Evolutionary conservation across 2,113 vertebrate genomes (phyloP), one percentile per base, ranked within the genome.

Genomic region (Cyprinodon variegatus): DNA sequence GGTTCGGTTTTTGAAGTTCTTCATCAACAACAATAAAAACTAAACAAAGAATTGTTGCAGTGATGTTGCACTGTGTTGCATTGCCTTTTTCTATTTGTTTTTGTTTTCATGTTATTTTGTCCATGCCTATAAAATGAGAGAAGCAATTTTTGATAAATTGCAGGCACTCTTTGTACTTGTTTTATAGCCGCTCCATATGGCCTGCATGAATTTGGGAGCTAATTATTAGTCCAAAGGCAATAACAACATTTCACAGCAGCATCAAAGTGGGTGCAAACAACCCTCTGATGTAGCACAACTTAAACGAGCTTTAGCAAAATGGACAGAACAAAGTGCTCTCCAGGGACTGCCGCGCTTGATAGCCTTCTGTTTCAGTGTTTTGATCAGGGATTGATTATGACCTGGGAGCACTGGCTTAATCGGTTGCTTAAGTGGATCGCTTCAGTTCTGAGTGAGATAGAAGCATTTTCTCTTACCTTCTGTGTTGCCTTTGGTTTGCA

Each of bases 211-310:
- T 90, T 81, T 61, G 73, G 50, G 63, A 85, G 72, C 74, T 91
- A 84, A 91, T 92, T 89, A 90, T 89, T 86, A 82, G 82, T 86
- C 86, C 78, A 80, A 87, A 89, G 85, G 88, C 87, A 87, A 88
- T 79, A 85, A 85, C 72, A 81, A 29, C 67, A 63, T 83, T 90
- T 87, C 80, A 59, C 41, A 60, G 68, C 43, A 88, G 88, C 90
- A 92, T 92, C 90, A 90, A 91, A 90, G 89, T 77, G 80, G 63
- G 69, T 76, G 70, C 76, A 80, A 81, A 88, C 67, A 74, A 46
- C 70, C 73, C 84, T 87, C 63, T 84, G 85, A 83, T 88, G 82
- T 71, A 46, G 82, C 37, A 41, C 64, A 76, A 75, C 83, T 70
- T 79, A 85, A 89, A 85, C 36, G 38, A 70, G 84, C 61, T 73